A percentile compares a stretch with the other conserved stretches of the same genome.
Conservation (phyloP, 2,888 invertebrate genomes). For the Caenorhabditis wallacei region DNA sequence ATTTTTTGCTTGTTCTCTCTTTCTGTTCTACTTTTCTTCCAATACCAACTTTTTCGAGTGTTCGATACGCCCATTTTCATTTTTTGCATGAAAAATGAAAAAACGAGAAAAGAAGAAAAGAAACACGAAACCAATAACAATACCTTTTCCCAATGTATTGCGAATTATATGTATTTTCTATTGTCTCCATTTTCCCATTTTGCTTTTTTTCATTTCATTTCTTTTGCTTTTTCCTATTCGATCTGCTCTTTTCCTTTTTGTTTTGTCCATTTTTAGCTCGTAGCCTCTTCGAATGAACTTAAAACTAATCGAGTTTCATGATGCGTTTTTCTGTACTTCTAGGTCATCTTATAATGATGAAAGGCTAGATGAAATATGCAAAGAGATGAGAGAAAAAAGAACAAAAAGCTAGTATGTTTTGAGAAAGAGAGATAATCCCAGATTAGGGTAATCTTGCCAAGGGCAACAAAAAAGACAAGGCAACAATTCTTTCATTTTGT, state of each 20-base stretch:
- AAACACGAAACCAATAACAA: constrained; percentile 52
- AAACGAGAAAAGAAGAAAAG: constrained; percentile 7
- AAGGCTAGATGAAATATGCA: constrained; percentile 20
- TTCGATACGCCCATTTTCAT: not conserved
- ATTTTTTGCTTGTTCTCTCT: constrained; percentile 10
- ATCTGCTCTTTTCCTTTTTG: constrained; percentile 13
- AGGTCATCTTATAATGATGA: constrained; percentile 14
- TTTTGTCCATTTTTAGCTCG: constrained; percentile 7
- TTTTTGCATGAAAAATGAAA: not conserved
- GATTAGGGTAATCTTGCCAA: constrained; percentile 51
- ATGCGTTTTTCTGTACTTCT: constrained; percentile 14
- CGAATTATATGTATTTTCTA: constrained; percentile 47
- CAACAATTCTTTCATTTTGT: constrained; percentile 25
- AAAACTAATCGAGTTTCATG: constrained; percentile 41
- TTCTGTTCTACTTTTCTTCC: constrained; percentile 8
- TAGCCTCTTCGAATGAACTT: constrained; percentile 30
- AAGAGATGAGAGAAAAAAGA: not conserved
- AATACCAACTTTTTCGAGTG: constrained; percentile 23
- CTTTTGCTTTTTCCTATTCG: constrained; percentile 20
- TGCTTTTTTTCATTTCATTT: constrained; percentile 1
- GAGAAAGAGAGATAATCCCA: constrained; percentile 44
- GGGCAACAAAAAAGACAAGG: constrained; percentile 18
- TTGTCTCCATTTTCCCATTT: constrained; percentile 26
- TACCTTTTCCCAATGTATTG: constrained; percentile 61
- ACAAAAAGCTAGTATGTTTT: constrained; percentile 30